A percentile compares a stretch with the other conserved stretches of the same genome.
phyloP scores from a whole-genome alignment of 2,888 invertebrate genomes.

The Hipparchia sbordonii region DNA sequence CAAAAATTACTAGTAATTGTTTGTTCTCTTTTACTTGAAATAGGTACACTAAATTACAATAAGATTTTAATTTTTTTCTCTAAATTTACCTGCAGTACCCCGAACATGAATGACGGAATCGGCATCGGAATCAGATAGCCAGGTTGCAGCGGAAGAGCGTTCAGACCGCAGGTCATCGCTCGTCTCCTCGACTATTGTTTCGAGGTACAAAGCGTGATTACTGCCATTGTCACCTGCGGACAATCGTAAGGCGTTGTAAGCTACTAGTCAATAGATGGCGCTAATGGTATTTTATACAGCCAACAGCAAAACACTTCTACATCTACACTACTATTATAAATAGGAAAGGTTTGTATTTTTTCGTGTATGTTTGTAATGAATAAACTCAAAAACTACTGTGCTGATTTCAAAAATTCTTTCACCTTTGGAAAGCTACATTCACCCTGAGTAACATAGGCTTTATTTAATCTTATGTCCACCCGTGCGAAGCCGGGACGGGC shows the following conservation, averaged over 20 bases:
- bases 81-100: constrained; percentile 63
- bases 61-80: neutral
- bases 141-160: constrained; percentile 85
- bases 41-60: no score
- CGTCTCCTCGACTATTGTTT: constrained; percentile 94
- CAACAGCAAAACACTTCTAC: no score
- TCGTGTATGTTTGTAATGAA: no score
- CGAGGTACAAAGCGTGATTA: constrained; percentile 87
- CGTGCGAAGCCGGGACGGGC: no score
- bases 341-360: no score
- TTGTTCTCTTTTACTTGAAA: neutral
- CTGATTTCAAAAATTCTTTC: no score
- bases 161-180: constrained; percentile 92
- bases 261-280: constrained; percentile 55
- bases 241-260: constrained; percentile 39
- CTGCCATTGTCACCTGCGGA: constrained; percentile 73
- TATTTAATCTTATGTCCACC: no score
- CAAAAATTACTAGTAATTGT: neutral
- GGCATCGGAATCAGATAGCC: constrained; percentile 89
- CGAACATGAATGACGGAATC: constrained; percentile 91
- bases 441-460: no score
- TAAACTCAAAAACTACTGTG: no score
- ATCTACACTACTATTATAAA: no score
- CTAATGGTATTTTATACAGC: constrained; percentile 11
- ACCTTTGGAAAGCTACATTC: no score